Percentiles rank a stretch among this genome's conserved stretches.
phyloP scores from a whole-genome alignment of 2,888 invertebrate genomes.

The Anagyrus pseudococci region DNA sequence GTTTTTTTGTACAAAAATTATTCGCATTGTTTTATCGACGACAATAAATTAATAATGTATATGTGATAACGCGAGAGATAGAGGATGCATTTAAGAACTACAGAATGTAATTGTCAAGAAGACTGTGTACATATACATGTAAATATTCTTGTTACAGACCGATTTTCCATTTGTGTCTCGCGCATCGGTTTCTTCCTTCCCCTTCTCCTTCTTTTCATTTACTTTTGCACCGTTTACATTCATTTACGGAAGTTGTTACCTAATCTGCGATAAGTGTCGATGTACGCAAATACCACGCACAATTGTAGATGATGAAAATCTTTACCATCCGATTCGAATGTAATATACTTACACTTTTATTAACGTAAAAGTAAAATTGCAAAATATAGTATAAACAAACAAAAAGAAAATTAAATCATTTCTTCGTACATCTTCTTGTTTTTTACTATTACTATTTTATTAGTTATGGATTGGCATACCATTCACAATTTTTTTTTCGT shows the following conservation, averaged over 20 bases:
- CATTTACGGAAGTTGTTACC: slow-evolving; percentile 25
- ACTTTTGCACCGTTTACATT: slow-evolving; percentile 15
- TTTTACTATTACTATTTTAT: not conserved
- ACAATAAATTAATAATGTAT: slow-evolving; percentile 36
- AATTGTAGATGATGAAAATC: slow-evolving; percentile 15
- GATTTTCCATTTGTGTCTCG: slow-evolving; percentile 25
- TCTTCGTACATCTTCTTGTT: not conserved
- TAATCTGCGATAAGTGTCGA: slow-evolving; percentile 33
- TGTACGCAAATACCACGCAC: slow-evolving; percentile 30
- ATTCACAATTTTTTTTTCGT: no score
- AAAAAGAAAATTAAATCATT: slow-evolving; percentile 1
- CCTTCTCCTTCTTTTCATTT: not conserved
- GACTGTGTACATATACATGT: slow-evolving; percentile 10
- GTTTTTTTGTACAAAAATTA: slow-evolving; percentile 26
- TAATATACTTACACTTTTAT: slow-evolving; percentile 2
- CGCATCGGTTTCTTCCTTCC: not conserved
- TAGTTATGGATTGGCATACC: no score
- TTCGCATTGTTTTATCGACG: slow-evolving; percentile 37
- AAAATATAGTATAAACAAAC: slow-evolving; percentile 11
- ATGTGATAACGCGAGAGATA: slow-evolving; percentile 34
- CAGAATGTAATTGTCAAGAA: slow-evolving; percentile 33
- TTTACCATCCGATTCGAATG: slow-evolving; percentile 9
- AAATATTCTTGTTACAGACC: slow-evolving; percentile 16
- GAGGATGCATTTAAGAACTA: slow-evolving; percentile 38
- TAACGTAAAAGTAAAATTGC: slow-evolving; percentile 6